phyloP scores from a whole-genome alignment of 2,797 vertebrate genomes.

The Acrossocheilus wenchowensis region DNA sequence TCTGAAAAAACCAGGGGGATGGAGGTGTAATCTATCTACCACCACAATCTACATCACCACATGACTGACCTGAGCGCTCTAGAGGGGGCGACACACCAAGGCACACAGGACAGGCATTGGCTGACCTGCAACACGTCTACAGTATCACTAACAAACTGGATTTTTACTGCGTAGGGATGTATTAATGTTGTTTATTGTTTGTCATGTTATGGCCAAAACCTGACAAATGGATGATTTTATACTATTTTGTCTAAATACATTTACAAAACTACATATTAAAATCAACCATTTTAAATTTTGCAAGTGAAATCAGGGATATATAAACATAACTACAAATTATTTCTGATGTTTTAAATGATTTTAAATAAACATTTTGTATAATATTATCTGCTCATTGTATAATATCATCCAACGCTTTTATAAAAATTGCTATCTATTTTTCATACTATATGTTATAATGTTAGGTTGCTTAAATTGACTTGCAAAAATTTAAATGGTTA shows the following conservation, averaged over 20 bases:
- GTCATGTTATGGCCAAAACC: neutral
- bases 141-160: neutral
- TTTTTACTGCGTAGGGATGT: neutral
- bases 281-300: neutral
- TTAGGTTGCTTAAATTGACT: neutral
- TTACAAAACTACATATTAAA: neutral
- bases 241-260: neutral
- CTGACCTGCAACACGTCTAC: neutral
- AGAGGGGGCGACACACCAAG: slow-evolving; percentile 1
- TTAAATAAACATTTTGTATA: neutral
- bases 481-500: too few relatives aligned
- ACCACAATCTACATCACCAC: slow-evolving; percentile 40
- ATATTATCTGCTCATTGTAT: neutral
- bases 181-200: neutral
- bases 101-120: slow-evolving; percentile 1
- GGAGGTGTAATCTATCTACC: slow-evolving; percentile 47
- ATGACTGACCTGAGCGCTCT: neutral
- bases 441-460: too few relatives aligned
- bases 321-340: too few relatives aligned
- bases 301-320: too few relatives aligned
- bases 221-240: neutral
- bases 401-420: neutral
- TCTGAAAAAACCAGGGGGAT: slow-evolving; percentile 75
- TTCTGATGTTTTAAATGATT: too few relatives aligned
- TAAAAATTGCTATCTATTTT: neutral